phyloP scores from a whole-genome alignment of 2,888 invertebrate species.

The Candidula unifasciata region DNA sequence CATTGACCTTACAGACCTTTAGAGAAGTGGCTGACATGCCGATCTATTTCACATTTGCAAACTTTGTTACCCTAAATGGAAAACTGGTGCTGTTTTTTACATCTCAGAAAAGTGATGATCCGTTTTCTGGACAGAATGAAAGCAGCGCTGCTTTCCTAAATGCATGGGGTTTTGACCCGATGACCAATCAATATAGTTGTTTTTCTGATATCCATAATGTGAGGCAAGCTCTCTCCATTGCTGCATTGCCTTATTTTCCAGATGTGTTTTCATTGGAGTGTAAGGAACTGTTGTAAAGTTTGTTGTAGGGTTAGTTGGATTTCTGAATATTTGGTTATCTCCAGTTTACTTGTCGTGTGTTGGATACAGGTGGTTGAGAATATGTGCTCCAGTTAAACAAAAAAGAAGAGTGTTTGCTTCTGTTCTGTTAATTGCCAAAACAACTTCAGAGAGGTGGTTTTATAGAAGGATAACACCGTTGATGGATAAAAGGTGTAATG shows the following conservation, averaged over 20 bases:
- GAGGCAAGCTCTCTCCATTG: background rate
- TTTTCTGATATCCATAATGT: slow-evolving; percentile 7
- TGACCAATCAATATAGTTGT: background rate
- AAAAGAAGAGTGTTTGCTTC: too few species aligned
- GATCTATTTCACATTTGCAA: background rate
- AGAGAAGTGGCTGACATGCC: background rate
- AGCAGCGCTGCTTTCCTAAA: background rate
- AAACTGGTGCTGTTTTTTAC: slow-evolving; percentile 19
- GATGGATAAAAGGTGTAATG: too few species aligned
- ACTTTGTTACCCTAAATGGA: background rate
- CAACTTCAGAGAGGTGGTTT: too few species aligned
- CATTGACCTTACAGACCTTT: background rate
- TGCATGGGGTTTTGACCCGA: background rate
- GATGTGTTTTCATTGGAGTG: background rate
- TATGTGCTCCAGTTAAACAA: too few species aligned
- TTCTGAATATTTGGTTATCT: too few species aligned
- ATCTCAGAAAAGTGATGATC: background rate
- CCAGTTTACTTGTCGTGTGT: too few species aligned
- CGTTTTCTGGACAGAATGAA: background rate
- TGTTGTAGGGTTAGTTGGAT: too few species aligned
- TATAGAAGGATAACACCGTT: too few species aligned
- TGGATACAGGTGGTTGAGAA: too few species aligned
- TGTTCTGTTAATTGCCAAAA: too few species aligned
- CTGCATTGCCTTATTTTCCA: slow-evolving; percentile 34
- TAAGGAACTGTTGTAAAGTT: too few species aligned